Evolutionary conservation across 2,797 vertebrate genomes (phyloP).

Genomic region (Oryzias dopingdopingensis): DNA sequence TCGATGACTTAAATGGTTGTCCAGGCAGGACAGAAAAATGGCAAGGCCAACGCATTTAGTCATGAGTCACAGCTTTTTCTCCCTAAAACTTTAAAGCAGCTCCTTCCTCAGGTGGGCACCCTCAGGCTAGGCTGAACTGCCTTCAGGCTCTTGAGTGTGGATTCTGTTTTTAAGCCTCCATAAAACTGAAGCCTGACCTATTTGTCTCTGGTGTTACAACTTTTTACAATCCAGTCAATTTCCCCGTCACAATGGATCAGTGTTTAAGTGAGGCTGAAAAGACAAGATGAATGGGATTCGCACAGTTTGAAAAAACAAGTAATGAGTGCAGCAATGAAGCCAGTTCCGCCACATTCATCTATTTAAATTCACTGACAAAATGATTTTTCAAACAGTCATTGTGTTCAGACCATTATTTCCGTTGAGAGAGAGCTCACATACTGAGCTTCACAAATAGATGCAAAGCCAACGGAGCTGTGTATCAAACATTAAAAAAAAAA

Average conservation of each 20-base stretch:
- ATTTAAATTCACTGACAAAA: not conserved
- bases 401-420: constrained; percentile 18
- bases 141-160: constrained; percentile 22
- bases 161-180: constrained; percentile 15
- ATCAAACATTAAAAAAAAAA: constrained; percentile 39
- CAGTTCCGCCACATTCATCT: not conserved
- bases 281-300: not conserved
- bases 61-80: constrained; percentile 12
- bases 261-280: not conserved
- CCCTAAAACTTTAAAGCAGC: constrained; percentile 17
- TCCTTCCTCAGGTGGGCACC: constrained; percentile 11
- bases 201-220: constrained; percentile 12
- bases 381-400: not conserved
- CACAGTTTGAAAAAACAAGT: not conserved
- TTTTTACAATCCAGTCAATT: constrained; percentile 17
- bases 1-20: constrained; percentile 49
- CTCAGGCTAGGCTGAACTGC: constrained; percentile 13
- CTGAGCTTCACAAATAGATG: constrained; percentile 38
- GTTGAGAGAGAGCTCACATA: constrained; percentile 16
- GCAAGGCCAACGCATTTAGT: constrained; percentile 9
- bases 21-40: constrained; percentile 21
- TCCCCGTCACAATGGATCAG: not conserved
- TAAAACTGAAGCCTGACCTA: constrained; percentile 20
- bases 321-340: not conserved
- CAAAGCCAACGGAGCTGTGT: constrained; percentile 37